phyloP scores from a whole-genome alignment of 2,888 invertebrate genomes.

The Microctonus aethiopoides region DNA sequence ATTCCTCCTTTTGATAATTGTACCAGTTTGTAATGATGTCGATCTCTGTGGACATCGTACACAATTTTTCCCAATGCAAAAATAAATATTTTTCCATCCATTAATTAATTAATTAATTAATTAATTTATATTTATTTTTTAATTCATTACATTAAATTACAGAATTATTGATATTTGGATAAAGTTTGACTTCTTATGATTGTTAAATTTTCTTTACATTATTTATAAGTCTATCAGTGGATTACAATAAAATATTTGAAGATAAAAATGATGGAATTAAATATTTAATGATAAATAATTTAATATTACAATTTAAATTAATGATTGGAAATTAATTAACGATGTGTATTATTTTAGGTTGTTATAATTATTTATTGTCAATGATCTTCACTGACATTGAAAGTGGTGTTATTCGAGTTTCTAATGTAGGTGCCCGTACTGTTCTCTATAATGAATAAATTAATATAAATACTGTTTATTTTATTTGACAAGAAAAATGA shows the following conservation, averaged over 20 bases:
- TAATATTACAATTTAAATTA: slow-evolving; percentile 12
- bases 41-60: slow-evolving; percentile 12
- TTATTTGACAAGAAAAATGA: neutral
- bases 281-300: slow-evolving; percentile 25
- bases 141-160: too few relatives aligned
- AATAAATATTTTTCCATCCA: too few relatives aligned
- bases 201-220: neutral
- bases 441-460: slow-evolving; percentile 60
- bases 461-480: slow-evolving; percentile 28
- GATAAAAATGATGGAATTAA: slow-evolving; percentile 13
- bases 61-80: neutral
- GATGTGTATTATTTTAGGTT: slow-evolving; percentile 1
- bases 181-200: too few relatives aligned
- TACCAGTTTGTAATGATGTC: slow-evolving; percentile 11
- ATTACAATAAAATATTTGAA: too few relatives aligned
- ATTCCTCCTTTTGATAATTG: slow-evolving; percentile 37
- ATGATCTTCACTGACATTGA: slow-evolving; percentile 61
- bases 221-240: too few relatives aligned
- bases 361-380: slow-evolving; percentile 46
- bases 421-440: slow-evolving; percentile 57
- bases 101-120: too few relatives aligned
- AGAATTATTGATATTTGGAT: neutral
- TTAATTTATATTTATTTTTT: too few relatives aligned
- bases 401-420: slow-evolving; percentile 61
- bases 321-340: slow-evolving; percentile 21